Conservation (phyloP, 2,113 vertebrate genomes). For the Oriolus oriolus region DNA sequence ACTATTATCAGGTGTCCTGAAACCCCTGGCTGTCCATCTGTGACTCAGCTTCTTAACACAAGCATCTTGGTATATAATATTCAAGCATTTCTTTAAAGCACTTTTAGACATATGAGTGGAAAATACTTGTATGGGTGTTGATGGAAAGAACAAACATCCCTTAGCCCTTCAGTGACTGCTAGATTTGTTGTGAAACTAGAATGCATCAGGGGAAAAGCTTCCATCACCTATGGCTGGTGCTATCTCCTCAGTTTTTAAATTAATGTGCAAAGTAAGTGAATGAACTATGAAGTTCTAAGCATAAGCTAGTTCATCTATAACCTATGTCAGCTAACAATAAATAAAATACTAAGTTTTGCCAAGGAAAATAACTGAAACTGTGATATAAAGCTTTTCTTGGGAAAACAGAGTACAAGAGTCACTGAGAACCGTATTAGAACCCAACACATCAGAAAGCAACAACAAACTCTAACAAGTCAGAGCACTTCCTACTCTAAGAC, state of each 20-base stretch:
- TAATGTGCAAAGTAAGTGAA: neutral
- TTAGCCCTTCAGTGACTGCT: neutral
- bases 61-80: neutral
- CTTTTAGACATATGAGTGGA: neutral
- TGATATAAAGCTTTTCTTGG: neutral
- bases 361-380: neutral
- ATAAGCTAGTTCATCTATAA: neutral
- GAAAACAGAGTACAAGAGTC: neutral
- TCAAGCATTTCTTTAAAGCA: neutral
- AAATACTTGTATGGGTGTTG: neutral
- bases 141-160: neutral
- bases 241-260: neutral
- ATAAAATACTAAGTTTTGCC: neutral
- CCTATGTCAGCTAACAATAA: neutral
- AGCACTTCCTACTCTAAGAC: neutral
- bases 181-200: neutral
- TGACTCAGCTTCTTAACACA: neutral
- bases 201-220: neutral
- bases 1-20: neutral
- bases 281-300: neutral
- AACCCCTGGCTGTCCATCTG: neutral
- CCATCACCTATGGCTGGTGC: neutral
- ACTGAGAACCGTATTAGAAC: neutral
- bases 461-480: neutral
- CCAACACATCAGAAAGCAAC: neutral